A percentile compares a stretch with the other conserved stretches of the same genome.
Conservation (phyloP, 1,140 invertebrate genomes). For the Tigriopus japonicus region DNA sequence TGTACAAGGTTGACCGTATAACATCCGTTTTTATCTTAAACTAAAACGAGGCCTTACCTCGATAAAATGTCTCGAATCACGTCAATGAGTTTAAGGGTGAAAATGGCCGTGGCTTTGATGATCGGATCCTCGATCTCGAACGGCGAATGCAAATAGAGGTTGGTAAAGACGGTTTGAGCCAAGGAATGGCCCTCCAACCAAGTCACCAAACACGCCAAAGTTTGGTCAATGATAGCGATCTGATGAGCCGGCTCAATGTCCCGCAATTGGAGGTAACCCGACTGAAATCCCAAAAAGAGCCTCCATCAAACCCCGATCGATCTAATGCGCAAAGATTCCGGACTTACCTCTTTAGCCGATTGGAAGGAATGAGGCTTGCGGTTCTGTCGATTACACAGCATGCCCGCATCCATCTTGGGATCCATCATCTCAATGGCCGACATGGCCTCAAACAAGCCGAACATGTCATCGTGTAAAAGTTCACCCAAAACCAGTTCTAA, state of each 20-base stretch:
- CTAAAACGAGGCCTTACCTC: too few relatives aligned
- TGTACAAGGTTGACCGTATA: too few relatives aligned
- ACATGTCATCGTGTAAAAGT: slow-evolving; percentile 67
- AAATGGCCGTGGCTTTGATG: not conserved
- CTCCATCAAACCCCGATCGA: not conserved
- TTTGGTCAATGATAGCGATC: slow-evolving; percentile 65
- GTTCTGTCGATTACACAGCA: slow-evolving; percentile 74
- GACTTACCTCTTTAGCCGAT: slow-evolving; percentile 53
- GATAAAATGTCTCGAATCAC: not conserved
- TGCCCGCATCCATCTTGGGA: slow-evolving; percentile 98
- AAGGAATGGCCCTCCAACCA: slow-evolving; percentile 89
- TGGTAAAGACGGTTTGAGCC: slow-evolving; percentile 91
- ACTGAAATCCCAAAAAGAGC: not conserved
- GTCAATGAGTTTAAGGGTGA: not conserved
- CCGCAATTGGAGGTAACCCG: not conserved
- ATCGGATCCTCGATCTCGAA: not conserved
- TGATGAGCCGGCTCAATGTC: slow-evolving; percentile 34
- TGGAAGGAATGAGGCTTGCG: slow-evolving; percentile 70
- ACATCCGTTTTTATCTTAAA: too few relatives aligned
- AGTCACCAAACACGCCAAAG: slow-evolving; percentile 73
- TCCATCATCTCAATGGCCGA: slow-evolving; percentile 99
- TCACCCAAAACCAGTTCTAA: slow-evolving; percentile 65
- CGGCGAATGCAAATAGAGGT: slow-evolving; percentile 34
- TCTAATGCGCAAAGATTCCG: too few relatives aligned
- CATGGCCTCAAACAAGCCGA: slow-evolving; percentile 96